Evolutionary conservation across 1,140 invertebrate genomes (phyloP).

Genomic region (Frieseomelitta varia): DNA sequence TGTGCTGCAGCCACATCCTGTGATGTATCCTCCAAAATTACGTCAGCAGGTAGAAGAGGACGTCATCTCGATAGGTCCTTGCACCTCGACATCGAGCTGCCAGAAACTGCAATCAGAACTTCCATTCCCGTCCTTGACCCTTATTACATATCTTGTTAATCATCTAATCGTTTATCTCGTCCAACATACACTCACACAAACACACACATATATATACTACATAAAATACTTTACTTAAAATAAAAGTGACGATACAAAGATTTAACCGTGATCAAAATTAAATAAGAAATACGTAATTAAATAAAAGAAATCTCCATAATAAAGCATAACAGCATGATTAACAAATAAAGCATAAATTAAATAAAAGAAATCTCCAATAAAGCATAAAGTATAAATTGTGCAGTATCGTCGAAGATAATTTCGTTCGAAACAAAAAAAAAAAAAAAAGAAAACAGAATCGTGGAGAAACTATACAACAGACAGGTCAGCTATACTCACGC

Average conservation of each 20-base stretch:
- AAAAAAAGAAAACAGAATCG: no score
- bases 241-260: no score
- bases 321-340: no score
- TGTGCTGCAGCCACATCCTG: conserved; percentile 64
- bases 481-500: neutral
- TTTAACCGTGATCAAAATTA: neutral
- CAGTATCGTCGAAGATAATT: no score
- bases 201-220: no score
- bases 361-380: no score
- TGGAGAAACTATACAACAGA: rapidly evolving
- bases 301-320: no score
- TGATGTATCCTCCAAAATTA: conserved; percentile 46
- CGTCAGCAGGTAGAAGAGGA: conserved; percentile 73
- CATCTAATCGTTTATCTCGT: neutral
- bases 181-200: neutral
- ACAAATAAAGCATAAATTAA: no score
- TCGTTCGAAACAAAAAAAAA: neutral
- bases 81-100: conserved; percentile 63
- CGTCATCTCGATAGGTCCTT: conserved; percentile 72
- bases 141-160: neutral
- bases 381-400: no score
- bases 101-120: conserved; percentile 34
- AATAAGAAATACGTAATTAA: no score
- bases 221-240: no score
- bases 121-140: neutral